These are phyloP conservation scores for Benitochromis conjunctus DNA, from an alignment of 2,113 vertebrate genomes.

Conservation along the genomic window DNA sequence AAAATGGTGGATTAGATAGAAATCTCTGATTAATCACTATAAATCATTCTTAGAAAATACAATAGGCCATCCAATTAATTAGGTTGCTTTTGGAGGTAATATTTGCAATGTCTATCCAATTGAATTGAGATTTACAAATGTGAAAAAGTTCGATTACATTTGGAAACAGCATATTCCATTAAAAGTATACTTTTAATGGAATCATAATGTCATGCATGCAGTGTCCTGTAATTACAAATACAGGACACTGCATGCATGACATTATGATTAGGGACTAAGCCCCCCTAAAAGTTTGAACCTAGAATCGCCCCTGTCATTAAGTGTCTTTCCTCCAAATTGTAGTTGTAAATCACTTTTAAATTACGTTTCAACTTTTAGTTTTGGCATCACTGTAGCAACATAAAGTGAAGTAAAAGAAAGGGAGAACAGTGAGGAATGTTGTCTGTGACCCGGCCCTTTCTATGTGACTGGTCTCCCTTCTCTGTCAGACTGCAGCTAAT, in stretches of 20 bases:
- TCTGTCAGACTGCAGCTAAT: constrained; percentile 27
- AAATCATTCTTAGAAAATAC: not conserved
- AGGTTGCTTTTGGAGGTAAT: not conserved
- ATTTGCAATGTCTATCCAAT: not conserved
- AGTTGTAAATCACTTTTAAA: not conserved
- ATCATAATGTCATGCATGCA: not conserved
- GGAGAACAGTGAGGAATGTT: not conserved
- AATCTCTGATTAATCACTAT: not conserved
- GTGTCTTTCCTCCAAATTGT: not conserved
- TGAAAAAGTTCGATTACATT: not conserved
- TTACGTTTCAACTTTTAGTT: not conserved
- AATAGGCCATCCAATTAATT: not conserved
- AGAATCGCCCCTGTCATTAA: too few species aligned
- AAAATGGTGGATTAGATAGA: not conserved
- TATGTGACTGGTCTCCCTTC: constrained; percentile 22
- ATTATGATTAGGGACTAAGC: not conserved
- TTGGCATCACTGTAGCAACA: not conserved
- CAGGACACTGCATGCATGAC: too few species aligned
- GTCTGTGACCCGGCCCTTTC: constrained; percentile 14
- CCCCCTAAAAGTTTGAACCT: too few species aligned
- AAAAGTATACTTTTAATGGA: too few species aligned
- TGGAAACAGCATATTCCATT: not conserved
- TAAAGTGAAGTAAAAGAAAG: not conserved
- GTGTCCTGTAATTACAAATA: too few species aligned
- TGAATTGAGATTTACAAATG: not conserved